Percentiles rank a stretch among this genome's conserved stretches.
phyloP scores from a whole-genome alignment of 2,888 invertebrate genomes.

The Drosophila demipolita region DNA sequence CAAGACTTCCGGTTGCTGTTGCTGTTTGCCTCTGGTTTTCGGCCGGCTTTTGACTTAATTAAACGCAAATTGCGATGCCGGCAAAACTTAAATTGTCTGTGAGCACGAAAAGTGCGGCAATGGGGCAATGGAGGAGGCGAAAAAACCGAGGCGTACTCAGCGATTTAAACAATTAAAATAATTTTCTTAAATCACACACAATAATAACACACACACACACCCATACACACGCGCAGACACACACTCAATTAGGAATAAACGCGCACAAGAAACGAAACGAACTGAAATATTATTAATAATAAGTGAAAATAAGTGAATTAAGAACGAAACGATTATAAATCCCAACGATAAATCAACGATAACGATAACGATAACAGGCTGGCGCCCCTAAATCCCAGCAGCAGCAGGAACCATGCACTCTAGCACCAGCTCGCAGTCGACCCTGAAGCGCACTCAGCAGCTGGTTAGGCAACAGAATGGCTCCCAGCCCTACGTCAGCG shows the following conservation, averaged over 20 bases:
- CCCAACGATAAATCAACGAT: constrained; percentile 38
- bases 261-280: constrained; percentile 17
- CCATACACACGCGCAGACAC: constrained; percentile 29
- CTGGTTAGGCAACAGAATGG: constrained; percentile 69
- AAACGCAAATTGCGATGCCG: constrained; percentile 76
- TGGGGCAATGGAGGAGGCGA: neutral
- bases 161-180: constrained; percentile 57
- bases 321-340: constrained; percentile 45
- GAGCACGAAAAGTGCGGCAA: constrained; percentile 49
- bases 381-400: constrained; percentile 28
- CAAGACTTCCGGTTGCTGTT: constrained; percentile 69
- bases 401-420: constrained; percentile 64
- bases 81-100: constrained; percentile 62
- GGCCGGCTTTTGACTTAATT: constrained; percentile 70
- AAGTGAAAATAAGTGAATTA: constrained; percentile 28
- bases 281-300: constrained; percentile 20
- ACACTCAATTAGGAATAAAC: constrained; percentile 51
- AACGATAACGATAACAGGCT: constrained; percentile 42
- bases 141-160: constrained; percentile 1
- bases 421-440: constrained; percentile 71
- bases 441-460: constrained; percentile 77
- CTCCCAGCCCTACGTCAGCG: constrained; percentile 64
- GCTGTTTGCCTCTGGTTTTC: constrained; percentile 15
- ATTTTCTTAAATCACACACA: constrained; percentile 66
- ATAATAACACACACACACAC: constrained; percentile 54